Evolutionary conservation across 2,797 vertebrate genomes (phyloP), one percentile per base, ranked within the genome.

Genomic region (Naso thynnoides): DNA sequence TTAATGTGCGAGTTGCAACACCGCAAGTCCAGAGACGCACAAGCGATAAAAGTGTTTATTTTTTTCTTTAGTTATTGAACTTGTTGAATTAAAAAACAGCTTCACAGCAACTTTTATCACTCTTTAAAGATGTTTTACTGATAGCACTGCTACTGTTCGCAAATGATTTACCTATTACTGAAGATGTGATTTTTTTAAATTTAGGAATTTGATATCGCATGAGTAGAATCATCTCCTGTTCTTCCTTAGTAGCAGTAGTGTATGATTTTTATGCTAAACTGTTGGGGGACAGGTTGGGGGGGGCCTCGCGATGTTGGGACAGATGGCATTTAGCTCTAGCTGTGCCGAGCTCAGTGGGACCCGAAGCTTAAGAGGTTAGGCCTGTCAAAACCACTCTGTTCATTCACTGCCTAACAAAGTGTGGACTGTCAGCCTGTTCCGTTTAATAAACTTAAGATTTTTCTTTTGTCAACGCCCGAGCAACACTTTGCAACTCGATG

Each of bases 311-410:
- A 96, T 95, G 95, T 96, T 95, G 95, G 96, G 96, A 97, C 97
- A 98, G 98, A 98, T 98, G 98, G 97, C 95, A 95, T 95, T 96
- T 96, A 97, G 96, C 91, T 89, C 94, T 95, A 93, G 94, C 95
- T 97, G 96, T 91, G 96, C 97, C 92, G 96, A 92, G 96, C 97
- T 95, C 98, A 97, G 97, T 97, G 95, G 97, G 97, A 94, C 95
- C 94, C 91, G 91, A 95, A 94, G 96, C 96, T 97, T 97, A 96
- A 95, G 96, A 97, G 96, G 97, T 96, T 97, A 96, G 96, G 94
- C 95, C 96, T 97, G 97, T 98, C 97, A 97, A 95, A 97, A 97
- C 95, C 95, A 96, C 95, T 98, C 95, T 97, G 96, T 95, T 97
- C 96, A 96, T 95, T 96, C 94, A 96, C 92, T 95, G 95, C 96